Base-by-base conservation (phyloP, 2,888 invertebrate genomes). In the Neoascia interrupta region DNA sequence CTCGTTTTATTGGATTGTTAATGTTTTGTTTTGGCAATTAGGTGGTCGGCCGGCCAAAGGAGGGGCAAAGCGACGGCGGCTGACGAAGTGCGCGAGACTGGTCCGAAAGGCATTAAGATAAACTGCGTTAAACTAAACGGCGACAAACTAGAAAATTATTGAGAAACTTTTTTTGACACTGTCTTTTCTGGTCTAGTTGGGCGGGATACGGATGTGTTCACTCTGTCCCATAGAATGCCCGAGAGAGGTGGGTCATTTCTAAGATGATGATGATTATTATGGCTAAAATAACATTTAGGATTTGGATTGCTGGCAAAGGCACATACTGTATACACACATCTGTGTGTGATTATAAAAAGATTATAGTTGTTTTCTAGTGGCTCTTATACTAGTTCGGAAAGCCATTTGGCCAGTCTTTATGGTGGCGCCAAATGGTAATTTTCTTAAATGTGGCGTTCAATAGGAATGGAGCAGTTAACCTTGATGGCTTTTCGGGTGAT, bases 111-210 rank as follows among this genome's bases (percentile, higher is more conserved):
- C 63, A 76, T 69, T 51, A 76, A 79, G 66, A 79, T 79, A 66
- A 68, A 79, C 60, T 73, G 60, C 72, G 64, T 54, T 49, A 45
- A 66, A 64, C 56, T 60, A 56, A 79, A 56, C 66, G 79, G 79
- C 72, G 79, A 79, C 79, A 68, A 79, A 79, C 73, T 73, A 68
- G 66, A 73, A 79, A 73, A 79, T 79, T 79, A 79, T 79, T 79
- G 79, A 79, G 11, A 79, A 79, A 79, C 61, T 79, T 73, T 66
- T 54, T n/a, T 45, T 73, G 61, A 61, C 73, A 63, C 73, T 63
- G 41, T 34, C n/a, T n/a, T n/a, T n/a, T n/a, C n/a, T n/a, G n/a
- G n/a, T n/a, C n/a, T n/a, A n/a, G n/a, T n/a, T n/a, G n/a, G n/a
- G n/a, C n/a, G n/a, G n/a, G 16, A 41, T 16, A 60, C 36, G 16